Conservation (phyloP, 2,797 vertebrate species). For the Muscicapa striata region DNA sequence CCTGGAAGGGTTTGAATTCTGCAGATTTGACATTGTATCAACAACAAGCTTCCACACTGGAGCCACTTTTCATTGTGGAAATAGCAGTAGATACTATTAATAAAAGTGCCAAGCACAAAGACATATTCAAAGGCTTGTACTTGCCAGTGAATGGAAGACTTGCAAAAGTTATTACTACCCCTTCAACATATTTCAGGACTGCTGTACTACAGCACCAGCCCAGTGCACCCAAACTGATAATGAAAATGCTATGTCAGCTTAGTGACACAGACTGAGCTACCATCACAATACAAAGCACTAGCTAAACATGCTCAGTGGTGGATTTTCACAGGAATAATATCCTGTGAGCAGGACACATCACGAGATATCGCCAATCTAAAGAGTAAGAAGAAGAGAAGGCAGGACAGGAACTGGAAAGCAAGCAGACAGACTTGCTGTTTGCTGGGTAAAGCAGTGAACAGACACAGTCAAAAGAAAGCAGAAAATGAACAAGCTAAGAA, state of each 20-base stretch:
- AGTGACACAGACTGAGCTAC: neutral
- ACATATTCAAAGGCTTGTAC: neutral
- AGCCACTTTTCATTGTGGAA: neutral
- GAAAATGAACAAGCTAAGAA: neutral
- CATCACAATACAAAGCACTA: neutral
- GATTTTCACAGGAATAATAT: slow-evolving; percentile 30
- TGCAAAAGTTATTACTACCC: neutral
- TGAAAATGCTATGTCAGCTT: neutral
- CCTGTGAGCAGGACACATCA: neutral
- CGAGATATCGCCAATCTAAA: neutral
- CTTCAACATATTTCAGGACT: neutral
- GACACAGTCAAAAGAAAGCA: neutral
- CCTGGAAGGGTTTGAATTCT: neutral
- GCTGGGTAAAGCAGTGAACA: neutral
- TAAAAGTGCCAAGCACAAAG: neutral
- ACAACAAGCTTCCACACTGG: neutral
- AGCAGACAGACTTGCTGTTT: neutral
- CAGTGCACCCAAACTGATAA: neutral
- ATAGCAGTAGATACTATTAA: neutral
- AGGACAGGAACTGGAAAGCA: neutral
- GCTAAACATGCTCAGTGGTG: neutral
- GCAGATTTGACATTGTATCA: neutral
- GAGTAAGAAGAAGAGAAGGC: neutral
- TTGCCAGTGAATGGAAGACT: neutral
- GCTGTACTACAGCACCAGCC: neutral